Conservation (phyloP, 2,888 invertebrate genomes). For the Drosophila picticornis region DNA sequence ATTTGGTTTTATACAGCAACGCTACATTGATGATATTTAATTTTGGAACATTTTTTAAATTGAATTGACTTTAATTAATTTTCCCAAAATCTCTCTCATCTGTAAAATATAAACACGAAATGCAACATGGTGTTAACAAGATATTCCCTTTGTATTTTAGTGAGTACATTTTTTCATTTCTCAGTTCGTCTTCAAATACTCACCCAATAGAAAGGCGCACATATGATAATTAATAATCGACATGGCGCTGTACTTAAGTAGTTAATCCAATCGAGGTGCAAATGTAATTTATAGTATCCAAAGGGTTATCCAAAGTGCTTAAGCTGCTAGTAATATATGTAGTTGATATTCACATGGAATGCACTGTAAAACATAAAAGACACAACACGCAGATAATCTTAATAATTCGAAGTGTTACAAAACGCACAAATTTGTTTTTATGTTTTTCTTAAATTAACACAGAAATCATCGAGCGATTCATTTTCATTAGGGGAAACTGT, state of each 20-base stretch:
- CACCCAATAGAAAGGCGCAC: constrained; percentile 74
- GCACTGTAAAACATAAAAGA: constrained; percentile 74
- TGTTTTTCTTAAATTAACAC: constrained; percentile 58
- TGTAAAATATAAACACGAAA: not conserved
- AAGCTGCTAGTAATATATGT: constrained; percentile 50
- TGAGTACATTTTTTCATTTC: not conserved
- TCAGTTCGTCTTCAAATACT: constrained; percentile 48
- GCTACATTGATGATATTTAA: not conserved
- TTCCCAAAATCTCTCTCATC: not conserved
- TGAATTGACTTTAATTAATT: not conserved
- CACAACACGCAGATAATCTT: constrained; percentile 61
- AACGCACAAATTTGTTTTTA: constrained; percentile 60
- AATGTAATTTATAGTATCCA: constrained; percentile 54
- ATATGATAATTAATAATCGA: constrained; percentile 59
- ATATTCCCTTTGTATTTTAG: not conserved
- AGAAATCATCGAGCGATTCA: constrained; percentile 64
- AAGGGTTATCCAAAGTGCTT: constrained; percentile 71
- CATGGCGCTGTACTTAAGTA: constrained; percentile 59
- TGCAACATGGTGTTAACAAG: not conserved
- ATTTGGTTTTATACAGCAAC: not conserved
- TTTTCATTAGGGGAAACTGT: constrained; percentile 65
- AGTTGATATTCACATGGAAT: constrained; percentile 73
- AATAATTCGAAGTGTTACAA: constrained; percentile 62
- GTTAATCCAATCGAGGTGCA: constrained; percentile 59
- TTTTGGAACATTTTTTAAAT: not conserved